Conservation (phyloP, 2,888 invertebrate species). For the Dynastes hyllus region DNA sequence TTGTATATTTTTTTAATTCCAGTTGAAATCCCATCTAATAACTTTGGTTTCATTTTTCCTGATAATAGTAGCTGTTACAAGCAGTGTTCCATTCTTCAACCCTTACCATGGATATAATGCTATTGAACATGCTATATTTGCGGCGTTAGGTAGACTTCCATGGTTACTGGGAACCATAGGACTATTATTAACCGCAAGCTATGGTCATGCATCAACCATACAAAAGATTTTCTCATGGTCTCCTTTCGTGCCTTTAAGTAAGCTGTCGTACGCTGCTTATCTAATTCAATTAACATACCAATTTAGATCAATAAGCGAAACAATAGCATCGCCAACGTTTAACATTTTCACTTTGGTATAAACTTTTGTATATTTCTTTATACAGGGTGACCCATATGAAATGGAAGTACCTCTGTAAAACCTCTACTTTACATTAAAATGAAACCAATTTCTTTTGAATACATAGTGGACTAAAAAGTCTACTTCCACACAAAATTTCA, state of each 20-base stretch:
- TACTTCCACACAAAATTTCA: no score
- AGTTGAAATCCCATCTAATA: constrained; percentile 73
- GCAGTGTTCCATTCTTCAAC: constrained; percentile 73
- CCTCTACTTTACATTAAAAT: no score
- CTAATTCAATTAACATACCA: constrained; percentile 75
- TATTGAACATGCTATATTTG: constrained; percentile 74
- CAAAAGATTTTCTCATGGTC: constrained; percentile 74
- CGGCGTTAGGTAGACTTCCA: constrained; percentile 74
- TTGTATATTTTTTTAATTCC: constrained; percentile 57
- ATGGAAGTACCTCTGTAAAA: no score
- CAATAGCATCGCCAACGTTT: constrained; percentile 71
- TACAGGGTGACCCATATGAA: no score
- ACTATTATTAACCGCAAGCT: constrained; percentile 73
- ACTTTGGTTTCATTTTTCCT: constrained; percentile 69
- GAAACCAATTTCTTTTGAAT: no score
- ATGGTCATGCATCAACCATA: constrained; percentile 70
- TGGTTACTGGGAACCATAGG: constrained; percentile 74
- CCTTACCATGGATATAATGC: constrained; percentile 71
- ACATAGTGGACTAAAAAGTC: no score
- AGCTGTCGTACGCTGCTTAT: constrained; percentile 76
- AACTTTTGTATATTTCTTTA: constrained; percentile 40
- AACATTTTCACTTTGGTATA: constrained; percentile 68
- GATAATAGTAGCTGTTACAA: constrained; percentile 71
- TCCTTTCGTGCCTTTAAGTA: constrained; percentile 76
- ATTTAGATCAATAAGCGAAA: constrained; percentile 71